Percentiles rank a stretch among this genome's conserved stretches.
Evolutionary conservation across 2,113 vertebrate genomes (phyloP).

Genomic region (Jacana jacana): DNA sequence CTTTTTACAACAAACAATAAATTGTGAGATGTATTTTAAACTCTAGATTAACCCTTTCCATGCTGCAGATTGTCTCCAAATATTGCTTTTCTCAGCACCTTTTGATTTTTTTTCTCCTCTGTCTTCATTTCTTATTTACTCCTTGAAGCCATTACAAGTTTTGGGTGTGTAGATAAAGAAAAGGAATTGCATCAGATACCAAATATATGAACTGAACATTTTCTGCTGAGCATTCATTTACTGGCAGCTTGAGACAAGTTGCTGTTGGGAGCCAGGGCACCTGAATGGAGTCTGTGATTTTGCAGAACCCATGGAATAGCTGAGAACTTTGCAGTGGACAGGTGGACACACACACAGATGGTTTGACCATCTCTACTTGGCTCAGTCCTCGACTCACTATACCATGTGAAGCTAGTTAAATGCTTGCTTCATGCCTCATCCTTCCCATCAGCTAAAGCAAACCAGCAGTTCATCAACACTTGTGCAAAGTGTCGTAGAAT

Average conservation of each 20-base stretch:
- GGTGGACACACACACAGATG: too few species aligned
- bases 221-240: neutral
- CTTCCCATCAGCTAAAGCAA: neutral
- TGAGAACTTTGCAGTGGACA: rapidly evolving
- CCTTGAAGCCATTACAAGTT: neutral
- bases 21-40: neutral
- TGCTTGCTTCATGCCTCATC: neutral
- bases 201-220: neutral
- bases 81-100: neutral
- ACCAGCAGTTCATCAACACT: rapidly evolving
- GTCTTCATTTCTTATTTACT: neutral
- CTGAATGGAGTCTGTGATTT: neutral
- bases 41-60: neutral
- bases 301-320: neutral
- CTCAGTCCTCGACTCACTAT: neutral
- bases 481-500: neutral
- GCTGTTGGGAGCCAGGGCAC: neutral
- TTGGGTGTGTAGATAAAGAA: neutral
- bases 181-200: slow-evolving; percentile 1
- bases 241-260: neutral
- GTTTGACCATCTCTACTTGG: neutral
- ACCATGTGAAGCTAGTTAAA: rapidly evolving
- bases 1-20: neutral
- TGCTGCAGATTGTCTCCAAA: neutral
- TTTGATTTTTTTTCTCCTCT: neutral